Evolutionary conservation across 2,888 invertebrate genomes (phyloP).

Genomic region (Physocephala rufipes): DNA sequence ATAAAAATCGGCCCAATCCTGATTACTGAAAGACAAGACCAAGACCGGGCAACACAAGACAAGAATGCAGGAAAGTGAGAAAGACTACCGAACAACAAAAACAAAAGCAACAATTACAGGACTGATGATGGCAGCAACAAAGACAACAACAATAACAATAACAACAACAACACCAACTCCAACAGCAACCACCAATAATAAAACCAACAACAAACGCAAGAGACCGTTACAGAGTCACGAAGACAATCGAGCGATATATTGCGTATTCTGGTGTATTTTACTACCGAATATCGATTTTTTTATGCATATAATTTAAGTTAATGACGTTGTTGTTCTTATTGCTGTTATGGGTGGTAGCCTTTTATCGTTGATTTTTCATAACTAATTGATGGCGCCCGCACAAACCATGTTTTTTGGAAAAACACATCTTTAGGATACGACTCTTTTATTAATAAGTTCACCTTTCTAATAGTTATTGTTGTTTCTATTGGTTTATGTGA

Average conservation of each 20-base stretch:
- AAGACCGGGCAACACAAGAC: not conserved
- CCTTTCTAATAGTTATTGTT: conserved; percentile 3
- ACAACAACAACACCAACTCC: conserved; percentile 7
- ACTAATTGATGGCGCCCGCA: conserved; percentile 37
- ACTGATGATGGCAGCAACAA: too few species aligned
- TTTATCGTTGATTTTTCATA: conserved; percentile 30
- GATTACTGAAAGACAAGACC: not conserved
- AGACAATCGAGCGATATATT: not conserved
- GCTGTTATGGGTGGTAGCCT: not conserved
- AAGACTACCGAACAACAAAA: conserved; percentile 12
- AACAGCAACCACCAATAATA: too few species aligned
- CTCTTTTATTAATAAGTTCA: not conserved
- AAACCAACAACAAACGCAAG: not conserved
- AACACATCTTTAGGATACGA: not conserved
- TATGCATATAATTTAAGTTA: conserved; percentile 13
- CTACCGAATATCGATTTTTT: not conserved
- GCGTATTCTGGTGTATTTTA: not conserved
- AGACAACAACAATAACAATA: not conserved
- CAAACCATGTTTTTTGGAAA: not conserved
- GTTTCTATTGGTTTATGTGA: not conserved
- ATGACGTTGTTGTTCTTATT: conserved; percentile 7
- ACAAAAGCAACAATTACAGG: not conserved
- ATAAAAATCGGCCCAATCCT: too few species aligned
- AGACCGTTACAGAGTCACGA: not conserved
- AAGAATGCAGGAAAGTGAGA: conserved; percentile 11